Evolutionary conservation across 2,797 vertebrate species (phyloP).

Genomic region (Rhinogobio ventralis): DNA sequence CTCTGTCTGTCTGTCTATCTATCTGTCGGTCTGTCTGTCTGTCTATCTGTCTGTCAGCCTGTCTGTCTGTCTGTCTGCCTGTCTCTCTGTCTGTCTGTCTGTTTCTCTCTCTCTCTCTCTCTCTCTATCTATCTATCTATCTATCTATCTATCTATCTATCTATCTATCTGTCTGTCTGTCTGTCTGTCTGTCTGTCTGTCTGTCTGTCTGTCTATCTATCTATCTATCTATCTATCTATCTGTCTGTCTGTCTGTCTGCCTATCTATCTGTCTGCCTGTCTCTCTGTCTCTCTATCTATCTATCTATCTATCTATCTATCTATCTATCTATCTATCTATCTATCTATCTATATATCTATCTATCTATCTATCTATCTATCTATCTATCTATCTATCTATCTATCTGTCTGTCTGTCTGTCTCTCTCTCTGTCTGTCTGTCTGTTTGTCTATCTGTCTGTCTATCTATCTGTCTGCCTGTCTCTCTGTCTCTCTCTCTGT

Average conservation of each 20-base stretch:
- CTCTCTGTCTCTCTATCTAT: not conserved
- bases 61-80: no score
- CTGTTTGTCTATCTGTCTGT: no score
- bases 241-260: no score
- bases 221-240: no score
- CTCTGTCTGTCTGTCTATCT: not conserved
- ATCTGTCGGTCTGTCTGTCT: no score
- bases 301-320: not conserved
- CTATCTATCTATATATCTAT: accelerated
- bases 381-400: not conserved
- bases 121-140: not conserved
- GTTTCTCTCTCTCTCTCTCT: not conserved
- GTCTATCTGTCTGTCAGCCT: no score
- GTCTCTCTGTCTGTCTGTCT: no score
- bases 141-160: not conserved
- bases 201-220: not conserved
- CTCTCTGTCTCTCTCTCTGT: no score
- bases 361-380: not conserved
- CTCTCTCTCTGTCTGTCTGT: no score
- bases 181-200: not conserved
- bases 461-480: no score
- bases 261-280: not conserved
- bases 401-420: no score
- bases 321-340: not conserved
- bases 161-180: not conserved